phyloP scores from a whole-genome alignment of 2,797 vertebrate species.

The Otolemur crassicaudatus region DNA sequence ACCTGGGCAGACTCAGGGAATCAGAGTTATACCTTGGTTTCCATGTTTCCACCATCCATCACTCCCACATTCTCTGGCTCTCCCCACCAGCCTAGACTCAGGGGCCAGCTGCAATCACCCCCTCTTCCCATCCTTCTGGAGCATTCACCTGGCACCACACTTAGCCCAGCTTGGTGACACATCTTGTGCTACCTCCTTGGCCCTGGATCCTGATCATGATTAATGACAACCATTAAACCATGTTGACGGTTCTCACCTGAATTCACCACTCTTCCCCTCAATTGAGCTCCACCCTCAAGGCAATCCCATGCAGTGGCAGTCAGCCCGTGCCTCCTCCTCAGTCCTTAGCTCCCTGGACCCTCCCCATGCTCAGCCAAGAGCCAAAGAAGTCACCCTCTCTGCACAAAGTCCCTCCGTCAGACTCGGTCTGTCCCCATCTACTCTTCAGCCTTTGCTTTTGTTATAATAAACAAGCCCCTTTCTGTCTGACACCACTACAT shows the following conservation, averaged over 20 bases:
- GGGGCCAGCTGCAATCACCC: not conserved
- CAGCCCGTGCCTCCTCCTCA: not conserved
- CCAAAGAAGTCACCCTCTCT: not conserved
- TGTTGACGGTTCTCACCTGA: rapidly evolving
- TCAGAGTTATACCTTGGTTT: not conserved
- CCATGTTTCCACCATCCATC: not conserved
- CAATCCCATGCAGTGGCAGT: no score
- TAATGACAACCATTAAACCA: not conserved
- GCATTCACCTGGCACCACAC: not conserved
- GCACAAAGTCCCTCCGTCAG: not conserved
- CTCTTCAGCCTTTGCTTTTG: not conserved
- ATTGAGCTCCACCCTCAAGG: not conserved
- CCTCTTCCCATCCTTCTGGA: not conserved
- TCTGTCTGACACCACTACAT: not conserved
- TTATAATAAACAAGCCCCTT: not conserved
- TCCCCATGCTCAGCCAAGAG: not conserved
- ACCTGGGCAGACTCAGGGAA: not conserved
- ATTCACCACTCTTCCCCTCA: not conserved
- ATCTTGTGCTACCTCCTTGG: not conserved
- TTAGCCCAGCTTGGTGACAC: not conserved
- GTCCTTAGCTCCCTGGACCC: not conserved
- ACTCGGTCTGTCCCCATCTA: not conserved
- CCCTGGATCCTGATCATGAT: not conserved
- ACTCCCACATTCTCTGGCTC: not conserved
- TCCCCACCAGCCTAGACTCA: not conserved